These are phyloP conservation scores for Proteles cristata DNA, from an alignment of 2,113 vertebrate genomes.

Conservation along the genomic window DNA sequence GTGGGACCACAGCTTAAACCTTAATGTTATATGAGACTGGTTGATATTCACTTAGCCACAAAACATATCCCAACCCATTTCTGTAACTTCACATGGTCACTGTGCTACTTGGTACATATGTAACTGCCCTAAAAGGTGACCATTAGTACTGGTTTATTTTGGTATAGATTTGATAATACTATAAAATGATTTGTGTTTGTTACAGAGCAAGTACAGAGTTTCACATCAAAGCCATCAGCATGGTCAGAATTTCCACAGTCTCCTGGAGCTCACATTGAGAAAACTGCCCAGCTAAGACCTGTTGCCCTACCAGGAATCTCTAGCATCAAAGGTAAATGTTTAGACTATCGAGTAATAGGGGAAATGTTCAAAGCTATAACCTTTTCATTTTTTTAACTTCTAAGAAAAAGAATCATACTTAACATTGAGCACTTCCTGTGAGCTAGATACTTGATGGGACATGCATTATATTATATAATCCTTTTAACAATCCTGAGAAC, in stretches of 20 bases:
- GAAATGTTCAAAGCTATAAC: constrained; percentile 11
- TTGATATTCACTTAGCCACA: neutral
- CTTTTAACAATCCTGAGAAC: neutral
- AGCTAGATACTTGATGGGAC: neutral
- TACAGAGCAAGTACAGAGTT: constrained; percentile 77
- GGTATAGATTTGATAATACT: constrained; percentile 27
- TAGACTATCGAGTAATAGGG: neutral
- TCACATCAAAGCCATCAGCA: constrained; percentile 82
- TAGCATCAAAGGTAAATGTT: constrained; percentile 83
- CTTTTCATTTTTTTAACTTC: constrained; percentile 28
- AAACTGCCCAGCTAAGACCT: constrained; percentile 71
- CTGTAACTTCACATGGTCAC: neutral
- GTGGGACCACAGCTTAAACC: neutral
- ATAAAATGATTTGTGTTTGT: constrained; percentile 51
- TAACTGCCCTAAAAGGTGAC: neutral
- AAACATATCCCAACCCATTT: neutral
- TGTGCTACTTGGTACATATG: neutral
- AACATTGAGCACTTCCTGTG: neutral
- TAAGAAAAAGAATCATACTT: constrained; percentile 19
- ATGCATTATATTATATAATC: neutral
- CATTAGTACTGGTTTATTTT: constrained; percentile 50
- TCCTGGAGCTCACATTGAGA: constrained; percentile 75
- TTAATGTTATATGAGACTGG: neutral
- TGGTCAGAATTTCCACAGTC: constrained; percentile 82
- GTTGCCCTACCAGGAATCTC: constrained; percentile 85